These are phyloP conservation scores for Mya arenaria DNA, from an alignment of 1,140 invertebrate species.

Conservation along the genomic window DNA sequence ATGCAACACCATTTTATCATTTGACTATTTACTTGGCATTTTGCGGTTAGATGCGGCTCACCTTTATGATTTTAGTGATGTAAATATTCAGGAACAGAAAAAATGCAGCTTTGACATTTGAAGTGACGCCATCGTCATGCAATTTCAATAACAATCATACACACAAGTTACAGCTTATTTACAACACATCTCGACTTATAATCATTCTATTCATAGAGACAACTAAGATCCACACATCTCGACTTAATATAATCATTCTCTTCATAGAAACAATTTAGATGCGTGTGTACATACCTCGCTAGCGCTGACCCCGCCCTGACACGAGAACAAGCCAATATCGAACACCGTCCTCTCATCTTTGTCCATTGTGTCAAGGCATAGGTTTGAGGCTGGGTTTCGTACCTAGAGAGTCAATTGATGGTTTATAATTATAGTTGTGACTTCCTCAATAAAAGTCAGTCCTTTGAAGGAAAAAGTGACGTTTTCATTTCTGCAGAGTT, in stretches of 20 bases:
- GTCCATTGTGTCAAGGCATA: slow-evolving; percentile 92
- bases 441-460: too few species aligned
- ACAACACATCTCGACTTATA: neutral
- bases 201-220: too few species aligned
- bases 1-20: too few species aligned
- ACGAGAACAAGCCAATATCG: slow-evolving; percentile 88
- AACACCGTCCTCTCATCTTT: slow-evolving; percentile 87
- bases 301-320: slow-evolving; percentile 86
- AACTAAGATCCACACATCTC: too few species aligned
- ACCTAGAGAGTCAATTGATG: slow-evolving; percentile 80
- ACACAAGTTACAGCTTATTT: too few species aligned
- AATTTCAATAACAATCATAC: neutral
- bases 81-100: too few species aligned
- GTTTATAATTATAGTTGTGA: too few species aligned
- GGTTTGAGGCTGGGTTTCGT: slow-evolving; percentile 82
- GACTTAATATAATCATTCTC: too few species aligned
- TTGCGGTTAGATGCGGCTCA: too few species aligned
- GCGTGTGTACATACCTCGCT: slow-evolving; percentile 81
- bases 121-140: neutral
- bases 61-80: neutral
- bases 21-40: too few species aligned
- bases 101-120: neutral
- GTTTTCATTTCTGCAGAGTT: too few species aligned
- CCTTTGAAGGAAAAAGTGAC: too few species aligned
- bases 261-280: neutral